A percentile compares a stretch with the other conserved stretches of the same genome.
Evolutionary conservation across 2,113 vertebrate genomes (phyloP).

Genomic region (Phrynosoma blainvillii): DNA sequence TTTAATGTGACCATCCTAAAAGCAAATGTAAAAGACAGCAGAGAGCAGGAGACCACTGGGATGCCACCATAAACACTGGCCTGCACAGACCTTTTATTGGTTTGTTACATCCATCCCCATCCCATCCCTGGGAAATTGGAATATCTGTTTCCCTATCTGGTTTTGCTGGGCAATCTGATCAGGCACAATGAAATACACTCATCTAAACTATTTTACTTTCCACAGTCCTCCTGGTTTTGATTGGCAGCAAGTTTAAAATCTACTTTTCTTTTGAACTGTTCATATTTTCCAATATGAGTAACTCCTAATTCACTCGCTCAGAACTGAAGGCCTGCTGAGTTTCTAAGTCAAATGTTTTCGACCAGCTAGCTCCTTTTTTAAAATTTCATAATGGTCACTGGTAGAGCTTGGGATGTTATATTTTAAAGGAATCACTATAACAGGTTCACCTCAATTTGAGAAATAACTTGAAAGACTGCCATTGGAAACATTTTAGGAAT

Average conservation of each 20-base stretch:
- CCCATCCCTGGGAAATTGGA: too few species aligned
- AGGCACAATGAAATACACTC: background rate
- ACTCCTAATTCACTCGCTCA: background rate
- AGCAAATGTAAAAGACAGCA: too few species aligned
- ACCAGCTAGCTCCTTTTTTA: background rate
- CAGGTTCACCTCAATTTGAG: background rate
- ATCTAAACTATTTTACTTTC: background rate
- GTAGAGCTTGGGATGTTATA: too few species aligned
- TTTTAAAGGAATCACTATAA: background rate
- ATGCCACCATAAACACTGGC: too few species aligned
- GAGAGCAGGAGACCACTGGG: too few species aligned
- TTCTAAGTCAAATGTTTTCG: background rate
- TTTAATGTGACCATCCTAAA: too few species aligned
- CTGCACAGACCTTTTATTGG: too few species aligned
- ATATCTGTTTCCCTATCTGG: background rate
- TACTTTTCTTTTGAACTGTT: conserved; percentile 31
- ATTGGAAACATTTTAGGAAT: background rate
- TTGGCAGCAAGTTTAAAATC: conserved; percentile 12
- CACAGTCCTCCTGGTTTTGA: conserved; percentile 9
- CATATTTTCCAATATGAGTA: background rate
- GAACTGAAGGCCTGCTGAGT: background rate
- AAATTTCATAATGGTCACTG: too few species aligned
- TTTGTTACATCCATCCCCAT: too few species aligned
- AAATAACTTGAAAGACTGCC: background rate
- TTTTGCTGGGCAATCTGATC: conserved; percentile 14